Base-by-base conservation (phyloP, 2,888 invertebrate genomes). In the Calameuta filiformis region DNA sequence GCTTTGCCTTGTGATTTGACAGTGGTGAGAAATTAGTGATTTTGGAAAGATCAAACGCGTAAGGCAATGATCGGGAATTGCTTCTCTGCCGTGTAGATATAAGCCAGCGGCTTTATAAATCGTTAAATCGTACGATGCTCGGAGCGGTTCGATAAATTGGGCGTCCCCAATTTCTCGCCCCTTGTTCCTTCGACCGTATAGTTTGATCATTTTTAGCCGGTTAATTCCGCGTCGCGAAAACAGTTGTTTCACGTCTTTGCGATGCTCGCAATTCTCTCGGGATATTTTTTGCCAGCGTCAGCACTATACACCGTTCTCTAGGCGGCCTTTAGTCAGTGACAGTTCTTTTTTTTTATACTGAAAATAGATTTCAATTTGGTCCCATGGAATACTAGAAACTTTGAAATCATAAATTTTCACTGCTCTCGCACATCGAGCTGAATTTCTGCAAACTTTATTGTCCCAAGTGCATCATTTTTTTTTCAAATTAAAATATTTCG, bases 1-100 rank as follows among this genome's bases (percentile, higher is more conserved):
- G 85, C 82, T 82, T 79, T 79, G 80, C 75, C 81, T 83, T 87
- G 89, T 88, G 85, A 86, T 89, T 87, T 87, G 86, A 88, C 89
- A 89, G 89, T 88, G 89, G 82, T 80, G 78, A 35, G n/a, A 23
- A 35, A 37, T 30, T 3, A 74, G 74, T 35, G 74, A 33, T 33
- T 33, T 71, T 34, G 9, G 33, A 15, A 71, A 34, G 12, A 11
- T 12, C 12, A 35, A 74, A 30, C 33, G 23, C 23, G 23, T 56
- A 56, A 56, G 56, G 56, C 56, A 23, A 56, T 23, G 56, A 56
- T 56, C 56, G 56, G 4, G 9, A 56, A 56, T 56, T 56, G 23
- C 56, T 56, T 56, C 1, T 56, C 56, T 56, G 56, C 56, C 56
- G 56, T 56, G 56, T 56, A 56, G 56, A 56, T 56, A 56, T 23